These are phyloP conservation scores for Palythoa heliodiscus DNA, from an alignment of 92 coral and sea anemone species.

Conservation along the genomic window DNA sequence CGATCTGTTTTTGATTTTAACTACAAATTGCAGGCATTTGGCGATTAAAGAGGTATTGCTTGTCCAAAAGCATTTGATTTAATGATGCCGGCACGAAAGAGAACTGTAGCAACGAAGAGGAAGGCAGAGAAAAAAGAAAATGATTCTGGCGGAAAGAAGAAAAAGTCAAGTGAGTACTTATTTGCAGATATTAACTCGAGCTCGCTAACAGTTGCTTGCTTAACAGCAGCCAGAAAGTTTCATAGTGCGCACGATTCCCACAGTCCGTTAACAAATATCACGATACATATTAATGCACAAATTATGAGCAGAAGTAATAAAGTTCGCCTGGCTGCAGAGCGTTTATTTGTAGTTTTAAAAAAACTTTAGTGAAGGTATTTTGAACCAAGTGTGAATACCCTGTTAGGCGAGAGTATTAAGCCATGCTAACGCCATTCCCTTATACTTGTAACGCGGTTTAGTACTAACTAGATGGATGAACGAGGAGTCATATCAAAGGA, in stretches of 20 bases:
- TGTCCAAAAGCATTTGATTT: neutral
- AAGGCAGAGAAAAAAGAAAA: slow-evolving; percentile 57
- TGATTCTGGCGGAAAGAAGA: slow-evolving; percentile 64
- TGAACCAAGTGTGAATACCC: no score
- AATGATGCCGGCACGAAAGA: slow-evolving; percentile 81
- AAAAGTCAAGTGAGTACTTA: slow-evolving; percentile 46
- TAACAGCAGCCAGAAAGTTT: neutral
- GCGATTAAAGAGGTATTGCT: neutral
- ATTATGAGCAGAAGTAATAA: no score
- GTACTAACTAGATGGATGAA: no score
- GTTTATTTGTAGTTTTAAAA: no score
- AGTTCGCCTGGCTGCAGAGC: no score
- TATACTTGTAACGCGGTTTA: no score
- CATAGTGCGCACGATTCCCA: neutral
- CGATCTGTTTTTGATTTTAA: neutral
- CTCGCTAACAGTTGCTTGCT: neutral
- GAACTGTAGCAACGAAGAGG: slow-evolving; percentile 68
- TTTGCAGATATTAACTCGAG: neutral
- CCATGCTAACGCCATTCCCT: no score
- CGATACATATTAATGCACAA: no score
- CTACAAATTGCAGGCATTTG: neutral
- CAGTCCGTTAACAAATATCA: no score
- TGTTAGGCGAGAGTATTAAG: no score
- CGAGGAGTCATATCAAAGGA: no score
- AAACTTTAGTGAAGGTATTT: no score